Conservation (phyloP, 2,888 invertebrate species). For the Drosophila stalkeri region DNA sequence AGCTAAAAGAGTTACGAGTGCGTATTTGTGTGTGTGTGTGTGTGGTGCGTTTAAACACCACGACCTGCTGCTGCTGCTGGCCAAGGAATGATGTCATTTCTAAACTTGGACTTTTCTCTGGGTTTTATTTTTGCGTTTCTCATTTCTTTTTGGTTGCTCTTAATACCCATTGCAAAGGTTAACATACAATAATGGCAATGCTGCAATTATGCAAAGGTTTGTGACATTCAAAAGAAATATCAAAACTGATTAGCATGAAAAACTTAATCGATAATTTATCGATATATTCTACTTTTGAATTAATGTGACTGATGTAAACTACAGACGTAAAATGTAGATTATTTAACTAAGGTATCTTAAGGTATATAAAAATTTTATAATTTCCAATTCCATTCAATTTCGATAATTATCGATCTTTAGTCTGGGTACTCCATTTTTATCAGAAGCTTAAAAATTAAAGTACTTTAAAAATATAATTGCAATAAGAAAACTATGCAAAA, state of each 20-base stretch:
- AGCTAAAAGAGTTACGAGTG: conserved; percentile 13
- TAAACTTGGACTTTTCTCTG: conserved; percentile 61
- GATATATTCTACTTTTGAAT: background rate
- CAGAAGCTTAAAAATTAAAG: background rate
- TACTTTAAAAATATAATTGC: background rate
- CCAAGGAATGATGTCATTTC: conserved; percentile 70
- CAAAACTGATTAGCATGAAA: background rate
- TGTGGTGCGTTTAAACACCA: conserved; percentile 13
- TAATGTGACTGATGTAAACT: background rate
- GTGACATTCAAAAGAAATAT: background rate
- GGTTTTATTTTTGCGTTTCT: conserved; percentile 38
- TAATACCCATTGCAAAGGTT: conserved; percentile 8
- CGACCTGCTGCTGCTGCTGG: conserved; percentile 12
- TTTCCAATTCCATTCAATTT: background rate
- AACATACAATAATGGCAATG: background rate
- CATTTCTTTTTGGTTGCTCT: conserved; percentile 20
- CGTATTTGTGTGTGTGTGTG: background rate
- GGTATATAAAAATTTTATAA: background rate
- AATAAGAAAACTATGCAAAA: no score
- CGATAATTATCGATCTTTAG: background rate
- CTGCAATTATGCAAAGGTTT: background rate
- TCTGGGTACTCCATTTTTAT: background rate
- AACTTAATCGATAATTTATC: background rate
- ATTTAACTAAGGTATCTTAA: background rate
- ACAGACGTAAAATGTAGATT: background rate